Evolutionary conservation across 2,113 vertebrate species (phyloP).

Genomic region (Cephalopterus ornatus): DNA sequence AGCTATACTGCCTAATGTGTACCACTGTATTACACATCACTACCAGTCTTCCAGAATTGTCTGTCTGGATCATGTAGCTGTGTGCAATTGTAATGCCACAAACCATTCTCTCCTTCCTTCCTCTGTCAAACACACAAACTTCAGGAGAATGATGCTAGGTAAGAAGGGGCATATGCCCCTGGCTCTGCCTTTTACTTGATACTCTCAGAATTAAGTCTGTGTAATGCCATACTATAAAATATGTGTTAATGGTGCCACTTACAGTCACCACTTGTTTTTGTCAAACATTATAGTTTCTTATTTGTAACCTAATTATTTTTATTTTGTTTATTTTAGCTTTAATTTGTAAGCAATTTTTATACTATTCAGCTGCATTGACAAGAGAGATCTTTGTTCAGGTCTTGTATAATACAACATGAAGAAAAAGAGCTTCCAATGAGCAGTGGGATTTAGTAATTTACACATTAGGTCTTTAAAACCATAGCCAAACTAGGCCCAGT

Average conservation of each 20-base stretch:
- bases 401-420: not conserved
- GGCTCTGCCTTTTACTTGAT: not conserved
- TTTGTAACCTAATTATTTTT: slow-evolving; percentile 9
- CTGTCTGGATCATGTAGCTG: not conserved
- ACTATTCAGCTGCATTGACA: not conserved
- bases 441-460: not conserved
- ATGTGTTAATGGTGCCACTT: not conserved
- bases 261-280: not conserved
- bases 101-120: not conserved
- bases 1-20: not conserved
- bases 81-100: not conserved
- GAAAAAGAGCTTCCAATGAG: not conserved
- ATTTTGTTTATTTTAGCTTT: slow-evolving; percentile 41
- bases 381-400: not conserved
- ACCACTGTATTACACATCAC: not conserved
- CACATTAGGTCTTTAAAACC: not conserved
- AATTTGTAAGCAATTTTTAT: slow-evolving; percentile 7
- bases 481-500: not conserved
- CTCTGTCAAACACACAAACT: not conserved
- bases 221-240: not conserved
- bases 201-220: not conserved
- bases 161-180: not conserved
- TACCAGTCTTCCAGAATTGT: not conserved
- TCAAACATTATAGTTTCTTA: not conserved
- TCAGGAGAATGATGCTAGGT: not conserved